These are phyloP conservation scores for Elysia chlorotica DNA, from an alignment of 1,140 invertebrate species.

Conservation along the genomic window DNA sequence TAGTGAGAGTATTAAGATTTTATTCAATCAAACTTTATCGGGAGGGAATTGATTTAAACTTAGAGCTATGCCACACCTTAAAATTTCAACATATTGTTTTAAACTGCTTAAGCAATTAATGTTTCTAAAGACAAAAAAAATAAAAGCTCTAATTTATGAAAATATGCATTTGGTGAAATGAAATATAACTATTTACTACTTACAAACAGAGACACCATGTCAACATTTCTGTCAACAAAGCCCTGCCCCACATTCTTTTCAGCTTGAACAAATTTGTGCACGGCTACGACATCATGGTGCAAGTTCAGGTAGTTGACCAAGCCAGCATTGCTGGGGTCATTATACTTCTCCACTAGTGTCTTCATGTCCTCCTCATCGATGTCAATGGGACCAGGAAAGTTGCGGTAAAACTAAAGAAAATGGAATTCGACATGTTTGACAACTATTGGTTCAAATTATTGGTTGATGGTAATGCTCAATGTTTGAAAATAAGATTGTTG, in stretches of 20 bases:
- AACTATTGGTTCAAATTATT: too few relatives aligned
- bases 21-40: too few relatives aligned
- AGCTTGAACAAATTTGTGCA: slow-evolving; percentile 32
- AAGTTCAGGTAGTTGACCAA: slow-evolving; percentile 61
- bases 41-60: too few relatives aligned
- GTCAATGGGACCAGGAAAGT: slow-evolving; percentile 57
- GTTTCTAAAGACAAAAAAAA: slow-evolving; percentile 9
- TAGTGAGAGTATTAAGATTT: too few relatives aligned
- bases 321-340: slow-evolving; percentile 50
- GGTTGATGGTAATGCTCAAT: too few relatives aligned
- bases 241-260: slow-evolving; percentile 28
- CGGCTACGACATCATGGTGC: slow-evolving; percentile 57
- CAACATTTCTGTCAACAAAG: slow-evolving; percentile 29
- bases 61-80: too few relatives aligned
- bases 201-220: slow-evolving; percentile 40
- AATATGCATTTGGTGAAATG: too few relatives aligned
- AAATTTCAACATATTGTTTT: too few relatives aligned
- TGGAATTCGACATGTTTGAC: too few relatives aligned
- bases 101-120: background rate
- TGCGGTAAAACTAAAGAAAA: slow-evolving; percentile 62
- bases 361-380: slow-evolving; percentile 53
- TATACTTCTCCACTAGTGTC: slow-evolving; percentile 56
- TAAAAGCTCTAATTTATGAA: too few relatives aligned
- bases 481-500: too few relatives aligned
- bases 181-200: too few relatives aligned